Percentiles rank a stretch among this genome's conserved stretches.
phyloP scores from a whole-genome alignment of 2,113 vertebrate genomes.

The Australoheros scitulus region DNA sequence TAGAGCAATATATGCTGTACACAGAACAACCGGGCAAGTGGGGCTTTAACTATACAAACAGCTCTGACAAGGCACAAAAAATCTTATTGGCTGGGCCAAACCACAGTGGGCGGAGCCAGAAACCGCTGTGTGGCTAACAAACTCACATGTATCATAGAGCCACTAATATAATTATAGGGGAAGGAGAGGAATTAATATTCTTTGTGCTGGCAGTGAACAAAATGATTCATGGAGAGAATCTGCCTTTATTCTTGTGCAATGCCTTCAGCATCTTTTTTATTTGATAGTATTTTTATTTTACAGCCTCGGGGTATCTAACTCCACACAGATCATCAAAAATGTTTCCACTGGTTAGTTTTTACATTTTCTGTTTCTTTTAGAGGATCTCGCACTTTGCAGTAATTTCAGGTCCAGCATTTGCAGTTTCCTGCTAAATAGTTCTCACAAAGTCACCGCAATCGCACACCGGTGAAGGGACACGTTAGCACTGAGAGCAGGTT shows the following conservation, averaged over 20 bases:
- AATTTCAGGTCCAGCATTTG: neutral
- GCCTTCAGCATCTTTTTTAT: neutral
- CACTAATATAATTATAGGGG: slow-evolving; percentile 58
- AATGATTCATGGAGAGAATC: slow-evolving; percentile 11
- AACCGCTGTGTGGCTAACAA: slow-evolving; percentile 34
- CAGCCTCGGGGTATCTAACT: neutral
- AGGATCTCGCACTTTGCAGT: neutral
- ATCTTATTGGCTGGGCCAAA: slow-evolving; percentile 32
- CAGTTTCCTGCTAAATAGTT: neutral
- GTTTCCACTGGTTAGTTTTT: neutral
- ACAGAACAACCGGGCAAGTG: slow-evolving; percentile 12
- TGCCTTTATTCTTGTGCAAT: neutral
- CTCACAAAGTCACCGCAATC: neutral
- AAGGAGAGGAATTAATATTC: slow-evolving; percentile 23
- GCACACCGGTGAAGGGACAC: no score
- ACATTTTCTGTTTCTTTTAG: neutral
- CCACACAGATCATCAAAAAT: neutral
- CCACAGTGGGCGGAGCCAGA: slow-evolving; percentile 22
- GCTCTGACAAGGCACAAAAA: slow-evolving; percentile 34
- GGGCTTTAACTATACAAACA: slow-evolving; percentile 50
- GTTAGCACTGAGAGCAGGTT: no score
- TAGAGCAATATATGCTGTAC: slow-evolving; percentile 10
- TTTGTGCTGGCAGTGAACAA: slow-evolving; percentile 35
- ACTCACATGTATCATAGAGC: slow-evolving; percentile 27
- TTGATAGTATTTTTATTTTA: neutral